Percentiles rank a stretch among this genome's conserved stretches.
phyloP scores from a whole-genome alignment of 1,140 invertebrate genomes.

The Drosophila seguyi region DNA sequence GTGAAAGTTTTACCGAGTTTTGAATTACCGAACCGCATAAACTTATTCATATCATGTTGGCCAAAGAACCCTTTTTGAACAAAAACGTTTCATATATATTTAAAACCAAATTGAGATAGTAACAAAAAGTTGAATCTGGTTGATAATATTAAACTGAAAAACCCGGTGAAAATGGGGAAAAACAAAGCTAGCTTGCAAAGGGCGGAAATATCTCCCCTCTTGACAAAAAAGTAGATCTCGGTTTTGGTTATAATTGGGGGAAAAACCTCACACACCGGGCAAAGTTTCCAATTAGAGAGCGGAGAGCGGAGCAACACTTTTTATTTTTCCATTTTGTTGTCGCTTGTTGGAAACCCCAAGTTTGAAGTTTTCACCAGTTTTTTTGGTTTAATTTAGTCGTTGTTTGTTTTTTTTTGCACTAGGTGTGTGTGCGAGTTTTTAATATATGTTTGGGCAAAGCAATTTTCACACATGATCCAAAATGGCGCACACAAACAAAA shows the following conservation, averaged over 20 bases:
- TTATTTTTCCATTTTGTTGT: conserved; percentile 25
- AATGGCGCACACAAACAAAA: conserved; percentile 41
- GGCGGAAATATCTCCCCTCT: conserved; percentile 8
- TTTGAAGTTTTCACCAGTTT: conserved; percentile 47
- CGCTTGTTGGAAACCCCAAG: conserved; percentile 34
- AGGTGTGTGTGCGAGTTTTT: conserved; percentile 14
- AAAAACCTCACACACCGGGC: conserved; percentile 47
- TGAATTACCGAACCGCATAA: conserved; percentile 8
- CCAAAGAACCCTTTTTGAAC: not conserved
- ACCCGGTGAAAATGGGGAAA: not conserved
- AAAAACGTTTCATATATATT: conserved; percentile 4
- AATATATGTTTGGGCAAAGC: conserved; percentile 52
- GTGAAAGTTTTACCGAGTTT: not conserved
- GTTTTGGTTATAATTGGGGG: conserved; percentile 53
- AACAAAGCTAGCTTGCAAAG: conserved; percentile 2
- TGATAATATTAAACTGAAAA: conserved; percentile 8
- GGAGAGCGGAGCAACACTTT: conserved; percentile 26
- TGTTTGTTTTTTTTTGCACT: conserved; percentile 11
- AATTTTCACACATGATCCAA: conserved; percentile 57
- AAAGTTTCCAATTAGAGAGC: conserved; percentile 65
- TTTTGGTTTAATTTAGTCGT: conserved; percentile 25
- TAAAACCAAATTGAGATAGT: conserved; percentile 15
- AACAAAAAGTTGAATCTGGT: conserved; percentile 9
- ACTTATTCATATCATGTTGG: conserved; percentile 11
- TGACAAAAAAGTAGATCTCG: conserved; percentile 42